Evolutionary conservation across 2,797 vertebrate species (phyloP), one percentile per base, ranked within the genome.

Genomic region (Leptatherina wallacei): DNA sequence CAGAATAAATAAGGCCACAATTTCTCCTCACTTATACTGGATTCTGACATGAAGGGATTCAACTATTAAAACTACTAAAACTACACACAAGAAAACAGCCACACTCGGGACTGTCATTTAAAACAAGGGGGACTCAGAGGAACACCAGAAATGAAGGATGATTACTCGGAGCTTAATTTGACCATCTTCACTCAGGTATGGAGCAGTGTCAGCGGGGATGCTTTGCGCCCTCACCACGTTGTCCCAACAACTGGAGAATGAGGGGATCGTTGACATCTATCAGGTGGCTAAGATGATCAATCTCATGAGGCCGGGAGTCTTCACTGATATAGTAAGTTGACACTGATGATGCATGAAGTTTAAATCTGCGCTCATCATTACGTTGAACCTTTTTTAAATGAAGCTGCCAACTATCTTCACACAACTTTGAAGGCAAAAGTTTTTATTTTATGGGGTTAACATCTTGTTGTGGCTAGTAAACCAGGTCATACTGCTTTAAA

Each of bases 261-360:
- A 99, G 89, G 97, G 96, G 3, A 96, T 97, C 13, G 97, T 99
- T 20, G 97, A 99, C 91, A 95, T 99, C 86, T 99, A 98, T 93
- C 98, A 99, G 94, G 98, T 99, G 95, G 97, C 97, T 74, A 99
- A 99, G 93, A 99, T 99, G 98, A 98, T 99, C 91, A 99, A 99
- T 91, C 96, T 99, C 29, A 99, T 99, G 98, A 95, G 98, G 90
- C 98, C 98, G 70, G 98, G 98, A 78, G 98, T 99, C 88, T 99
- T 99, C 93, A 99, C 98, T 93, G 97, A 99, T 90, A 97, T 99
- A 80, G 98, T 99, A 93, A 97, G 97, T 96, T 69, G 33, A 57
- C 18, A n/a, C 12, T 56, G 4, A 14, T 20, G 32, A 32, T 32
- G 16, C 40, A 3, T 47, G 9, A 63, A 49, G 18, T 38, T 18